A percentile compares a stretch with the other conserved stretches of the same genome.
Evolutionary conservation across 1,140 invertebrate species (phyloP).

Genomic region (Trinorchestia longiramus): DNA sequence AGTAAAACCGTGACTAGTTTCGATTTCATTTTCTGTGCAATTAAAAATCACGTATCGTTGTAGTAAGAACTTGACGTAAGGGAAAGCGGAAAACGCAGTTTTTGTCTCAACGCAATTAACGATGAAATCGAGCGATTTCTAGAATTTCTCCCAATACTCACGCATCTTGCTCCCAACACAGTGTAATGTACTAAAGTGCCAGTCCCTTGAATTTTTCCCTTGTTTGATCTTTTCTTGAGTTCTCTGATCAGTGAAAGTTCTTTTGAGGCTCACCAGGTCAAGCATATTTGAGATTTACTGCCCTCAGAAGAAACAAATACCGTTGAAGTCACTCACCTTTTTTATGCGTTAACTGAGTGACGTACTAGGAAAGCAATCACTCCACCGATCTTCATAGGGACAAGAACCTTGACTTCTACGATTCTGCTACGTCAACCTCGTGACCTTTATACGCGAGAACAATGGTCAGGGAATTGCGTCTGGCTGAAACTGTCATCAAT

Average conservation of each 20-base stretch:
- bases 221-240: neutral
- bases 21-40: neutral
- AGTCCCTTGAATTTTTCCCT: neutral
- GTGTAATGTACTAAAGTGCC: neutral
- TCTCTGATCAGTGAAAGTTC: neutral
- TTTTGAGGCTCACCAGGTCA: neutral
- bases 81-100: neutral
- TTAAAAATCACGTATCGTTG: neutral
- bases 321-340: conserved; percentile 19
- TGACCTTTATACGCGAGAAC: conserved; percentile 26
- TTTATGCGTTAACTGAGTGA: neutral
- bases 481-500: neutral
- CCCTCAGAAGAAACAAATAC: conserved; percentile 2
- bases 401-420: conserved; percentile 23
- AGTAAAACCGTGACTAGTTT: neutral
- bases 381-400: neutral
- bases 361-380: neutral
- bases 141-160: neutral
- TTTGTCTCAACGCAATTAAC: neutral
- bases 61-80: neutral
- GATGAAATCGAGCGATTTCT: neutral
- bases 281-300: neutral
- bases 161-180: neutral
- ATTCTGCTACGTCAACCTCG: neutral
- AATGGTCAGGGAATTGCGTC: neutral